These are phyloP conservation scores for Nansenia antarctica DNA, from an alignment of 2,113 vertebrate genomes.

Conservation along the genomic window DNA sequence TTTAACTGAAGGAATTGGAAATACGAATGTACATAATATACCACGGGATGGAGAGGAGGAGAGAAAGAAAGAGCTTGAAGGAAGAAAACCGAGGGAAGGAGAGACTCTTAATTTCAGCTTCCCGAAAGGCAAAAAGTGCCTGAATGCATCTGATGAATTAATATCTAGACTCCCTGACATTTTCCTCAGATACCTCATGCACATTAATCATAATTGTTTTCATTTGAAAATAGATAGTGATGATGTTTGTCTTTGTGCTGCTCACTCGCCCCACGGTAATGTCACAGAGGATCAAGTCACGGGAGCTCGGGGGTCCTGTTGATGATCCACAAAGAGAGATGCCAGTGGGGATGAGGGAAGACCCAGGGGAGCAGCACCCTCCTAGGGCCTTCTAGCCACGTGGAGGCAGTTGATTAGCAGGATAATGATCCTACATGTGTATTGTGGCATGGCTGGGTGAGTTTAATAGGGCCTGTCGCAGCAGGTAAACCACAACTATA, in stretches of 20 bases:
- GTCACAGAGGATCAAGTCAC: constrained; percentile 70
- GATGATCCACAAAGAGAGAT: constrained; percentile 62
- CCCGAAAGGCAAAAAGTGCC: constrained; percentile 45
- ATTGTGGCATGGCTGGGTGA: constrained; percentile 48
- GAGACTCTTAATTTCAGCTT: constrained; percentile 21
- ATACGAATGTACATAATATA: constrained; percentile 59
- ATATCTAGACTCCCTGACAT: constrained; percentile 32
- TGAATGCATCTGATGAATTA: constrained; percentile 59
- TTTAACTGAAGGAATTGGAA: constrained; percentile 53
- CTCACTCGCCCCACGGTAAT: constrained; percentile 57
- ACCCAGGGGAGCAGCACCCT: constrained; percentile 47
- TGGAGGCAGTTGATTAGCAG: constrained; percentile 54
- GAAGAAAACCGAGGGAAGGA: constrained; percentile 36
- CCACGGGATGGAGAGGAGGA: constrained; percentile 12
- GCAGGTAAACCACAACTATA: constrained; percentile 65
- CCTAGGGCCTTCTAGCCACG: neutral
- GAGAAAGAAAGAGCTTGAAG: constrained; percentile 26
- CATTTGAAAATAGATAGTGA: constrained; percentile 64
- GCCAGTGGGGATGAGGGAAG: constrained; percentile 30
- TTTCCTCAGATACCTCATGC: constrained; percentile 59
- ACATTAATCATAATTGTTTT: constrained; percentile 63
- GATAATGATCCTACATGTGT: constrained; percentile 54
- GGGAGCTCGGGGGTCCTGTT: constrained; percentile 52
- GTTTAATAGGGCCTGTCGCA: constrained; percentile 63
- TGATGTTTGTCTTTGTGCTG: constrained; percentile 51